Conservation (phyloP, 2,113 vertebrate species). For the Epinephelus fuscoguttatus region DNA sequence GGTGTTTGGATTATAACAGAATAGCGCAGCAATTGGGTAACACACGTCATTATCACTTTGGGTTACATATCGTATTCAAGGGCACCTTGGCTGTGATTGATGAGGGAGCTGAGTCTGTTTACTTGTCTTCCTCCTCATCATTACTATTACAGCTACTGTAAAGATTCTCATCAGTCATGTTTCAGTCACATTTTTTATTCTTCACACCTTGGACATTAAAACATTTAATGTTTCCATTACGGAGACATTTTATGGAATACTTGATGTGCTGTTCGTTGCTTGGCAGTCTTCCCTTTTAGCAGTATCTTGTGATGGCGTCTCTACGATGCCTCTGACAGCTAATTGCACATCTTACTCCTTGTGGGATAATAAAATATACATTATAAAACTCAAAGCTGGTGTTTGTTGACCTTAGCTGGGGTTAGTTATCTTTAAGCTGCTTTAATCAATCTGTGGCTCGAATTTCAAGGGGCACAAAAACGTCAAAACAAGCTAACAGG, state of each 20-base stretch:
- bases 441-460: neutral
- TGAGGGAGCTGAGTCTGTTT: slow-evolving; percentile 19
- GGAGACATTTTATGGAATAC: neutral
- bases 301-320: neutral
- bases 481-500: neutral
- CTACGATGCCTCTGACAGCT: slow-evolving; percentile 19
- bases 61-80: slow-evolving; percentile 32
- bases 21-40: slow-evolving; percentile 11
- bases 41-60: slow-evolving; percentile 17
- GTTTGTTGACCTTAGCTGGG: neutral
- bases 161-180: neutral
- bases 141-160: neutral
- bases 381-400: neutral
- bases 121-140: slow-evolving; percentile 2
- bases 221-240: neutral
- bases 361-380: too few species aligned
- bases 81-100: slow-evolving; percentile 55
- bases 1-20: slow-evolving; percentile 19
- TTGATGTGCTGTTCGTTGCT: neutral
- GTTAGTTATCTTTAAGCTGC: neutral
- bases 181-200: neutral
- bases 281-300: neutral
- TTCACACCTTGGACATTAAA: neutral
- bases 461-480: neutral
- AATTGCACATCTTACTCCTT: slow-evolving; percentile 11